These are phyloP conservation scores for Drosophila setifemur DNA, from an alignment of 1,140 invertebrate genomes.

Conservation along the genomic window DNA sequence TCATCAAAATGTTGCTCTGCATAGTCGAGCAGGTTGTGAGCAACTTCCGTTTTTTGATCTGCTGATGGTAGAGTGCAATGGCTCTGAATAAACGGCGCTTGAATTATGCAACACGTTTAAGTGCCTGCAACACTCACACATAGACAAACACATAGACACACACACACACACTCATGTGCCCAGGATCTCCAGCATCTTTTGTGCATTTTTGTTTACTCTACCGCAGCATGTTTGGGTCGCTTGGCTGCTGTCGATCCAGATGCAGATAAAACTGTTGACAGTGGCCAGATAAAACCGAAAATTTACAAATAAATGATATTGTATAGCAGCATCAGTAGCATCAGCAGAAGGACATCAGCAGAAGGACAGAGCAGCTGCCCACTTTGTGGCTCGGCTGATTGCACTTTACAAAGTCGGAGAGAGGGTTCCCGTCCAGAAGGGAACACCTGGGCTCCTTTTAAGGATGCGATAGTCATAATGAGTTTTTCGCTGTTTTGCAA, in stretches of 20 bases:
- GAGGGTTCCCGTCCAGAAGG: constrained; percentile 4
- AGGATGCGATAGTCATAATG: constrained; percentile 9
- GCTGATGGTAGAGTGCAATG: constrained; percentile 52
- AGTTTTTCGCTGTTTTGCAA: constrained; percentile 22
- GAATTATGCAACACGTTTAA: constrained; percentile 76
- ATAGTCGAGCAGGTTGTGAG: constrained; percentile 32
- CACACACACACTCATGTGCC: neutral
- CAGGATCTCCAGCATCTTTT: constrained; percentile 21
- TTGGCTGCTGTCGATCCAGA: constrained; percentile 23
- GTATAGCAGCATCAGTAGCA: constrained; percentile 20
- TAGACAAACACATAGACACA: neutral
- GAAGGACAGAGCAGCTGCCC: constrained; percentile 25
- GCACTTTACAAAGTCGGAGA: constrained; percentile 1
- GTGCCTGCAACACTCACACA: constrained; percentile 46
- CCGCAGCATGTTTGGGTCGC: neutral
- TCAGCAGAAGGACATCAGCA: too few species aligned
- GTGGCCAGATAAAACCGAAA: constrained; percentile 43
- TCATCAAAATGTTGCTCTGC: constrained; percentile 41
- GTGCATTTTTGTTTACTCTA: constrained; percentile 40
- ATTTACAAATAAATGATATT: constrained; percentile 61
- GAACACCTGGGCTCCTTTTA: constrained; percentile 6
- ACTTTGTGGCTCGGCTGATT: constrained; percentile 51
- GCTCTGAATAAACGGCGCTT: constrained; percentile 65
- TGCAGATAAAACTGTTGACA: constrained; percentile 57
- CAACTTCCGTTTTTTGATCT: constrained; percentile 63